These are phyloP conservation scores for Chymomyza costata DNA, from an alignment of 1,140 invertebrate genomes.

Conservation along the genomic window DNA sequence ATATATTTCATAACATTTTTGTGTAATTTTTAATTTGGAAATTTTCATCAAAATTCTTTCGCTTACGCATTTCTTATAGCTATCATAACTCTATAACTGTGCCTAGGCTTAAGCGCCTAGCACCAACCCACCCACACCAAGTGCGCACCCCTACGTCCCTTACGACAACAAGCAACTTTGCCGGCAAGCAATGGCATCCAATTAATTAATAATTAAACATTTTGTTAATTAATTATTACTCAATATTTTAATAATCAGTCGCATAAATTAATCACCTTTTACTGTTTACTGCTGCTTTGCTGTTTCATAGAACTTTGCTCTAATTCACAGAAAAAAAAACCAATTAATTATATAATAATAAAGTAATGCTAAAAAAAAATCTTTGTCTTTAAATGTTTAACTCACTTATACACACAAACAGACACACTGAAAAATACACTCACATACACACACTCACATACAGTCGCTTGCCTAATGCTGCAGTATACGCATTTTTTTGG, in stretches of 20 bases:
- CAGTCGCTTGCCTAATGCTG: conserved; percentile 38
- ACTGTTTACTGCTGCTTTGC: conserved; percentile 26
- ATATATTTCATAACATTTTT: too few species aligned
- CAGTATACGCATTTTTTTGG: conserved; percentile 55
- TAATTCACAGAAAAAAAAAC: not conserved
- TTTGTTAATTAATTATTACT: conserved; percentile 45
- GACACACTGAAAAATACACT: not conserved
- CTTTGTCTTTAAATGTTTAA: not conserved
- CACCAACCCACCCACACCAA: too few species aligned
- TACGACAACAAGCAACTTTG: not conserved
- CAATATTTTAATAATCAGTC: conserved; percentile 72
- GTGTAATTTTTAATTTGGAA: too few species aligned
- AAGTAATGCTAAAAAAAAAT: conserved; percentile 6
- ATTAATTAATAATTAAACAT: conserved; percentile 18
- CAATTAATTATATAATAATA: not conserved
- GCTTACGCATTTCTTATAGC: too few species aligned
- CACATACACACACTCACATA: conserved; percentile 1
- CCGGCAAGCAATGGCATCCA: conserved; percentile 19
- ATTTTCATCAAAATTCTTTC: too few species aligned
- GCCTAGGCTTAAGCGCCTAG: too few species aligned
- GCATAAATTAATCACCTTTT: conserved; percentile 73
- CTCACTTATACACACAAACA: not conserved
- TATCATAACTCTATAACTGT: too few species aligned
- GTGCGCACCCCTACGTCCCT: conserved; percentile 33
- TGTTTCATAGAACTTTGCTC: conserved; percentile 7